These are phyloP conservation scores for Yponomeuta malinellus DNA, from an alignment of 2,888 invertebrate genomes.

Conservation along the genomic window DNA sequence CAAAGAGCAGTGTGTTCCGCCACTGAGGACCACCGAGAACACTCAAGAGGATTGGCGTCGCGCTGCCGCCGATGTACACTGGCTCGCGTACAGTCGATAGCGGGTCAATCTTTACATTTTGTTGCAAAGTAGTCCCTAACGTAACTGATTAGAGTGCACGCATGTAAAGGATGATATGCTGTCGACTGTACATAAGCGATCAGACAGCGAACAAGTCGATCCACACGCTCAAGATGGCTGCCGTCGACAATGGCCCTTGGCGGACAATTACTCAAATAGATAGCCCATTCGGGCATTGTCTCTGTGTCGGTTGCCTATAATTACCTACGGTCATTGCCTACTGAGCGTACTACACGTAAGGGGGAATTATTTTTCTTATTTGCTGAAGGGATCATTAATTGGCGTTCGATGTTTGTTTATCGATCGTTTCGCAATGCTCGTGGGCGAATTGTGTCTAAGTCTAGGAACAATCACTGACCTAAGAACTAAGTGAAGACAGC, in stretches of 20 bases:
- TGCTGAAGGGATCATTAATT: neutral
- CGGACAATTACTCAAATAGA: constrained; percentile 75
- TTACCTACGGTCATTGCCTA: constrained; percentile 29
- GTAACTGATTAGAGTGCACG: too few species aligned
- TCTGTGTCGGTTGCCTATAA: constrained; percentile 51
- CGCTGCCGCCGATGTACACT: neutral
- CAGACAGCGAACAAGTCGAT: constrained; percentile 68
- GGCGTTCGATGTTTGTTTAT: neutral
- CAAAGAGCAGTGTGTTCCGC: neutral
- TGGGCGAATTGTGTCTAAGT: too few species aligned
- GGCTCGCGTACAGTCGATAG: neutral
- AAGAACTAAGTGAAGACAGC: too few species aligned
- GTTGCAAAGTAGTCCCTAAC: too few species aligned
- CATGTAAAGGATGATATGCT: too few species aligned
- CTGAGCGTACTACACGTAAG: neutral
- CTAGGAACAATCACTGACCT: too few species aligned
- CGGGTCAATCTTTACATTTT: too few species aligned
- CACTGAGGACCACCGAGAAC: neutral
- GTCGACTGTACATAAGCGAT: constrained; percentile 44
- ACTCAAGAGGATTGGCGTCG: neutral
- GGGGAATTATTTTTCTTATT: constrained; percentile 9
- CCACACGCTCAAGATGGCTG: constrained; percentile 70
- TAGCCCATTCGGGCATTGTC: constrained; percentile 74
- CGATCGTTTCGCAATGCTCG: neutral
- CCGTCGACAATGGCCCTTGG: constrained; percentile 74